These are phyloP conservation scores for Lasioglossum figueresi DNA, from an alignment of 2,888 invertebrate genomes.

Conservation along the genomic window DNA sequence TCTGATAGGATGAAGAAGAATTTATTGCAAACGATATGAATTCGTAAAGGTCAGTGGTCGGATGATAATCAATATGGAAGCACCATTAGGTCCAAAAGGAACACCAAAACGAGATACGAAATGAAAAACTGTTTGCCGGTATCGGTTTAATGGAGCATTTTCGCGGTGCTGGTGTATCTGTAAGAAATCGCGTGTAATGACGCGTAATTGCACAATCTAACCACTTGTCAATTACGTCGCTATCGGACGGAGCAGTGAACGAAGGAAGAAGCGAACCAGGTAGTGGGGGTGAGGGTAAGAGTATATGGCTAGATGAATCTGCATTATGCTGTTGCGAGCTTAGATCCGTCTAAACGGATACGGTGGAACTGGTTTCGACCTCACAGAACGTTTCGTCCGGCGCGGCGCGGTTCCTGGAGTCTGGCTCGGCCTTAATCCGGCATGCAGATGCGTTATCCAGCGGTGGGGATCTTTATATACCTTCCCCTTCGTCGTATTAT, in stretches of 20 bases:
- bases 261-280: not conserved
- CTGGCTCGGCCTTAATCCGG: slow-evolving; percentile 54
- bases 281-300: not conserved
- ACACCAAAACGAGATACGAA: not conserved
- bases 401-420: slow-evolving; percentile 47
- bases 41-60: not conserved
- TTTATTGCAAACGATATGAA: not conserved
- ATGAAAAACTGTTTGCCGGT: not conserved
- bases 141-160: slow-evolving; percentile 9
- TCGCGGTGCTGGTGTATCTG: slow-evolving; percentile 17
- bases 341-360: slow-evolving; percentile 58
- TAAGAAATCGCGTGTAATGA: slow-evolving; percentile 53
- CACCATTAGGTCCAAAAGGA: not conserved
- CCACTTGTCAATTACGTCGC: slow-evolving; percentile 58
- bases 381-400: slow-evolving; percentile 55
- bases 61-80: not conserved
- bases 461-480: slow-evolving; percentile 27
- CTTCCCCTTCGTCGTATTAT: slow-evolving; percentile 52
- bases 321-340: slow-evolving; percentile 44
- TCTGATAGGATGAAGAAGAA: not conserved
- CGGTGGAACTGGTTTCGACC: slow-evolving; percentile 62
- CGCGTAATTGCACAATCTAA: slow-evolving; percentile 55
- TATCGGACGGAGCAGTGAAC: slow-evolving; percentile 31
- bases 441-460: slow-evolving; percentile 65
- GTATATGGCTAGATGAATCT: slow-evolving; percentile 45